Conservation (phyloP, 1,140 invertebrate genomes). For the Rhysida immarginata region DNA sequence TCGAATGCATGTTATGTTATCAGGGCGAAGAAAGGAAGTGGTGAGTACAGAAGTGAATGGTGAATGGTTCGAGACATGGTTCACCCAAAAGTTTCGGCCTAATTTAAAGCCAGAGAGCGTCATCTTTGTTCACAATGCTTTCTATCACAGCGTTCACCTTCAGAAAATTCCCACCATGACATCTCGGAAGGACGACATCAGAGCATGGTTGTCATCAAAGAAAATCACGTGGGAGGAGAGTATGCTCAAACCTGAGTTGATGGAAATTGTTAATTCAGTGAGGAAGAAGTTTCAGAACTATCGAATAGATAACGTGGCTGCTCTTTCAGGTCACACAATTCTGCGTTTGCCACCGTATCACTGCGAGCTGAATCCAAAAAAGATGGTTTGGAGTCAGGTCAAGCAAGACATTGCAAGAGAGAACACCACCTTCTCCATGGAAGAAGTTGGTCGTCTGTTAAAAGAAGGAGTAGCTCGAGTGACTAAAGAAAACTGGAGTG, state of each 20-base stretch:
- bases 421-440: too few relatives aligned
- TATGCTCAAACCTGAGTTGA: too few relatives aligned
- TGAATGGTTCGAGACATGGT: constrained; percentile 15
- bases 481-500: not conserved
- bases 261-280: too few relatives aligned
- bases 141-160: constrained; percentile 21
- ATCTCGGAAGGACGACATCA: constrained; percentile 19
- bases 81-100: constrained; percentile 18
- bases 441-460: too few relatives aligned
- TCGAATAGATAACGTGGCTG: constrained; percentile 15
- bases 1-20: constrained; percentile 12
- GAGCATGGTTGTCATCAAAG: constrained; percentile 17
- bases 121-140: constrained; percentile 27
- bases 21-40: constrained; percentile 10
- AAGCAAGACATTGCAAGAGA: not conserved
- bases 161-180: constrained; percentile 16
- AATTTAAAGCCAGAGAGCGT: constrained; percentile 23
- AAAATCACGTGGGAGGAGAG: not conserved
- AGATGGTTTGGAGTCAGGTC: constrained; percentile 22
- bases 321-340: constrained; percentile 13
- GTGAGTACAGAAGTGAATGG: constrained; percentile 16
- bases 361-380: constrained; percentile 28
- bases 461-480: not conserved
- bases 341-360: constrained; percentile 24
- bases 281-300: too few relatives aligned